Base-by-base conservation (phyloP, 2,888 invertebrate species). In the Polyommatus iphigenia region DNA sequence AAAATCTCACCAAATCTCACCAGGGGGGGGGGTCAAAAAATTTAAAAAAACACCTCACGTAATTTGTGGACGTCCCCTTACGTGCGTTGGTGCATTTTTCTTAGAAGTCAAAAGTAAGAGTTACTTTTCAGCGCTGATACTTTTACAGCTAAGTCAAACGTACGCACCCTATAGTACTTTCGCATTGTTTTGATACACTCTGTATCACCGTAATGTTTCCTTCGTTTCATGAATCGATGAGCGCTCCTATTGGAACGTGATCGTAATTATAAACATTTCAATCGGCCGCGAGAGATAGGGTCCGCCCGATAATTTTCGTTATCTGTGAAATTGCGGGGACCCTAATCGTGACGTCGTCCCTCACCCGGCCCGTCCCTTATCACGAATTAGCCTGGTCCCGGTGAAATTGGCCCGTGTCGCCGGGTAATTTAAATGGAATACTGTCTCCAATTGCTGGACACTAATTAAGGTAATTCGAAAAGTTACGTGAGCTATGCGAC, bases 381-480 rank as follows among this genome's bases (percentile, higher is more conserved):
- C 90, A 87, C 88, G 88, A 91, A 91, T 91, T 91, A 91, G 89
- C 87, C 87, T 86, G 87, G 88, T 89, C 90, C 90, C 90, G 88
- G 86, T 86, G 87, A 87, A 90, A 91, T 87, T 90, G 88, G 90
- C 88, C 89, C 87, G 87, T 91, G 91, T 86, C 84, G 84, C 86
- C 88, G 86, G 87, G 88, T 88, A 89, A 90, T 93, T 93, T 90
- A 89, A 91, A 91, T 86, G 85, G 85, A 89, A 83, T 88, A 84
- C 85, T 85, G 87, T 89, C 87, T 86, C 86, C 90, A 89, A 90
- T 89, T 87, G 85, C 85, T 87, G 89, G 87, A 87, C 87, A 88
- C 90, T 90, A 91, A 92, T 92, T 92, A 91, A 88, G 86, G 87
- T 89, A 92, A 92, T 92, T 90, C 89, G 87, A 89, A 88, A 88